Percentiles rank a stretch among this genome's conserved stretches.
These are phyloP conservation scores for Cherax destructor DNA, from an alignment of 1,140 invertebrate genomes.

Conservation along the genomic window DNA sequence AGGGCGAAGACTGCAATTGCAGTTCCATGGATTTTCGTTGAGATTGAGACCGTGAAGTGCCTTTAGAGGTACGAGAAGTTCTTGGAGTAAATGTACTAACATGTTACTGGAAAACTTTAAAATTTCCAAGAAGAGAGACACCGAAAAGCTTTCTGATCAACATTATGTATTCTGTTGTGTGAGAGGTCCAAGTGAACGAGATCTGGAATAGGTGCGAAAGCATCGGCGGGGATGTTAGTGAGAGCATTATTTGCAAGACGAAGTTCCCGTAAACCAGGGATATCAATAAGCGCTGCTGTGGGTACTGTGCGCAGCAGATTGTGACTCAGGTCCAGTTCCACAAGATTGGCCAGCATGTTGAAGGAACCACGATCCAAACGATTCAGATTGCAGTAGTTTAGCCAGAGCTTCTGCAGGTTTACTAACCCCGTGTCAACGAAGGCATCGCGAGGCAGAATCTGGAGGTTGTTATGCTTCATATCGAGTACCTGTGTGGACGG, in stretches of 20 bases:
- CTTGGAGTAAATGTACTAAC: conserved; percentile 80
- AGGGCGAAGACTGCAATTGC: conserved; percentile 84
- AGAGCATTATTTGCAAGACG: conserved; percentile 85
- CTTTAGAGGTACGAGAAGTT: conserved; percentile 81
- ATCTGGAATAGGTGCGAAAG: conserved; percentile 82
- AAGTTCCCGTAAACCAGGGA: conserved; percentile 85
- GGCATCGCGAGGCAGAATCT: conserved; percentile 88
- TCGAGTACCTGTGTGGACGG: conserved; percentile 70
- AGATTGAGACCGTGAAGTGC: conserved; percentile 85
- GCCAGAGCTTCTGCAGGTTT: conserved; percentile 81
- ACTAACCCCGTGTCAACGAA: conserved; percentile 87
- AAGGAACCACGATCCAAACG: conserved; percentile 89
- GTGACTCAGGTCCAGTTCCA: conserved; percentile 86
- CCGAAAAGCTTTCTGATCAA: conserved; percentile 83
- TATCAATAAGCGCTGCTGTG: conserved; percentile 82
- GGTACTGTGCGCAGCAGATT: conserved; percentile 83
- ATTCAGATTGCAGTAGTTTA: conserved; percentile 82
- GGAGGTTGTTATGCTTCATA: conserved; percentile 82
- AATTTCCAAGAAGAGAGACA: conserved; percentile 84
- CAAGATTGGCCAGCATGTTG: conserved; percentile 87
- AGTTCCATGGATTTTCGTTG: conserved; percentile 88
- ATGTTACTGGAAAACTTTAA: conserved; percentile 86
- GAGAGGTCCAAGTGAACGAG: conserved; percentile 85
- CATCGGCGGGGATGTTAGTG: conserved; percentile 81
- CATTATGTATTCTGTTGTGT: conserved; percentile 81